These are phyloP conservation scores for Tholera decimalis DNA, from an alignment of 2,888 invertebrate genomes.

Conservation along the genomic window DNA sequence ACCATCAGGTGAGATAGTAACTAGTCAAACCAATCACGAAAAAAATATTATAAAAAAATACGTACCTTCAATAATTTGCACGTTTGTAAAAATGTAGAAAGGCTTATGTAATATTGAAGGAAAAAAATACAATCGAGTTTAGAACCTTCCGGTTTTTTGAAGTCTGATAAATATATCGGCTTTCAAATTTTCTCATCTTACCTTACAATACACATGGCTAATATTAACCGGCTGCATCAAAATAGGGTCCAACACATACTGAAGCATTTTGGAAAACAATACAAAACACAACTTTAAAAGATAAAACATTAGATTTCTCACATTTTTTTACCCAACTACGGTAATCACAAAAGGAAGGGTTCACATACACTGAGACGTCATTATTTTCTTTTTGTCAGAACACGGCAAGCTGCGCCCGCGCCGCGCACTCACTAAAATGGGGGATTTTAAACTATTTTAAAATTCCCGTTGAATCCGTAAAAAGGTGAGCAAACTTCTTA, in stretches of 20 bases:
- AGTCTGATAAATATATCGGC: too few relatives aligned
- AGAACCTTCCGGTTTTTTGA: too few relatives aligned
- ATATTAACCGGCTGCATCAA: constrained; percentile 61
- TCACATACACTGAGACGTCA: background rate
- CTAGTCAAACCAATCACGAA: too few relatives aligned
- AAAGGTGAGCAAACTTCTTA: constrained; percentile 71
- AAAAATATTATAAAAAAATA: too few relatives aligned
- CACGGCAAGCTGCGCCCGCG: constrained; percentile 44
- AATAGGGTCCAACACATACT: constrained; percentile 62
- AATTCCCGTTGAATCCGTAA: constrained; percentile 50
- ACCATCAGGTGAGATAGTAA: too few relatives aligned
- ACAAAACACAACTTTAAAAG: constrained; percentile 29
- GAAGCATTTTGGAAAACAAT: constrained; percentile 52
- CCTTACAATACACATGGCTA: constrained; percentile 60
- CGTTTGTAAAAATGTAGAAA: too few relatives aligned
- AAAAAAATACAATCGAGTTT: too few relatives aligned
- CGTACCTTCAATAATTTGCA: too few relatives aligned
- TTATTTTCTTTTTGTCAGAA: constrained; percentile 11
- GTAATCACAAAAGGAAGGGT: background rate
- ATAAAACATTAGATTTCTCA: constrained; percentile 42
- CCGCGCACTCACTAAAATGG: constrained; percentile 45
- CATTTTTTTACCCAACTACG: constrained; percentile 10
- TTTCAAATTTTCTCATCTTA: constrained; percentile 20
- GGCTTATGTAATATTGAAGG: too few relatives aligned
- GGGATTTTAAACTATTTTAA: constrained; percentile 65